Evolutionary conservation across 1,140 invertebrate genomes (phyloP).

Genomic region (Ectropis grisescens): DNA sequence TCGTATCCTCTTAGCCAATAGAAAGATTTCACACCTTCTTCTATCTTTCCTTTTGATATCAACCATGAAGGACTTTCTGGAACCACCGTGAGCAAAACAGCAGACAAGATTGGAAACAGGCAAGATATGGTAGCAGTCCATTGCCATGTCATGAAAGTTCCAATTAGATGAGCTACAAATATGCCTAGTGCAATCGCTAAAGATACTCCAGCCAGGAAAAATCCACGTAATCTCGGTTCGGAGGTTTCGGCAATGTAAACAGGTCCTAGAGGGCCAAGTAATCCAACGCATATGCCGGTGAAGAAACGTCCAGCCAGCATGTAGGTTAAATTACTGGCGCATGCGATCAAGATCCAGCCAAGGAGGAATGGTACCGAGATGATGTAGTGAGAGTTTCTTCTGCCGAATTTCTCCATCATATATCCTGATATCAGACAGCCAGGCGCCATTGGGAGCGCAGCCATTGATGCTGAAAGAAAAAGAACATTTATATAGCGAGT

Average conservation of each 20-base stretch:
- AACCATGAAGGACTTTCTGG: slow-evolving; percentile 84
- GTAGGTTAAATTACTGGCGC: slow-evolving; percentile 57
- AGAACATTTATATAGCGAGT: slow-evolving; percentile 9
- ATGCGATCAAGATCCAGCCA: slow-evolving; percentile 77
- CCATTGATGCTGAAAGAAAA: slow-evolving; percentile 67
- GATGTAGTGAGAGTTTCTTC: slow-evolving; percentile 73
- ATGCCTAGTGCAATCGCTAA: slow-evolving; percentile 72
- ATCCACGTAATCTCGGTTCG: slow-evolving; percentile 70
- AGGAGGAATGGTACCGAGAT: slow-evolving; percentile 73
- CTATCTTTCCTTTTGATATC: slow-evolving; percentile 65
- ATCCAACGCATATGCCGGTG: slow-evolving; percentile 73
- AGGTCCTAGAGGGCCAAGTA: slow-evolving; percentile 63
- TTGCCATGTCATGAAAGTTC: slow-evolving; percentile 73
- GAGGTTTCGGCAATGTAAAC: slow-evolving; percentile 73
- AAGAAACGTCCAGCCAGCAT: slow-evolving; percentile 77
- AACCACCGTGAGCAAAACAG: slow-evolving; percentile 62
- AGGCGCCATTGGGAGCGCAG: slow-evolving; percentile 72
- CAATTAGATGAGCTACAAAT: slow-evolving; percentile 71
- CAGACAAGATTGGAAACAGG: slow-evolving; percentile 62
- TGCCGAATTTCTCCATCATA: slow-evolving; percentile 77
- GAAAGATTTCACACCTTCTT: slow-evolving; percentile 67
- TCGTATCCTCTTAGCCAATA: slow-evolving; percentile 67
- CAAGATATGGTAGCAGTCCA: slow-evolving; percentile 69
- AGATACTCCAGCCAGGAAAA: slow-evolving; percentile 70
- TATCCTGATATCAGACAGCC: slow-evolving; percentile 73